A percentile compares a stretch with the other conserved stretches of the same genome.
phyloP scores from a whole-genome alignment of 2,797 vertebrate species.

The Xiphophorus birchmanni region DNA sequence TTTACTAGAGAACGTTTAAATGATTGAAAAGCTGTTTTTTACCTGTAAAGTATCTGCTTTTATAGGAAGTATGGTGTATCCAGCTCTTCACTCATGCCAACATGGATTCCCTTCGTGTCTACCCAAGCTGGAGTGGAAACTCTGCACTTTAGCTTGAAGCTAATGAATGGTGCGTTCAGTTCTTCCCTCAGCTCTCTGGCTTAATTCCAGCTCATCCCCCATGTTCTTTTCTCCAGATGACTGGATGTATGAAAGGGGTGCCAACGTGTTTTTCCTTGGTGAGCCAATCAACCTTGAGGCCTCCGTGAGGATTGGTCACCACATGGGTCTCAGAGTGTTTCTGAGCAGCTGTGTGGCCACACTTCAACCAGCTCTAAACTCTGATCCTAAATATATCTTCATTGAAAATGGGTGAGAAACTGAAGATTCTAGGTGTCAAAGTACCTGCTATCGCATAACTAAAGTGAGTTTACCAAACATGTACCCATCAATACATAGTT shows the following conservation, averaged over 20 bases:
- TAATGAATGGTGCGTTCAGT: conserved; percentile 72
- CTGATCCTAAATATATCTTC: conserved; percentile 75
- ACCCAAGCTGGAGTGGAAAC: conserved; percentile 54
- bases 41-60: background rate
- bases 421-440: no score
- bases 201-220: background rate
- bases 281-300: conserved; percentile 75
- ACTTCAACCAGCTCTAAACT: conserved; percentile 53
- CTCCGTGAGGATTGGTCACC: conserved; percentile 65
- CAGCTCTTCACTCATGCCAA: conserved; percentile 67
- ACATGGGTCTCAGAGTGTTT: conserved; percentile 72
- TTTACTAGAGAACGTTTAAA: background rate
- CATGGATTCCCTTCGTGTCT: conserved; percentile 73
- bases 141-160: conserved; percentile 65
- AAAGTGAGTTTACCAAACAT: background rate
- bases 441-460: background rate
- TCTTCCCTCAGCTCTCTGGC: fast-evolving
- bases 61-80: conserved; percentile 75
- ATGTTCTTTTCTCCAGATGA: conserved; percentile 59
- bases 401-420: conserved; percentile 73
- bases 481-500: background rate
- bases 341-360: conserved; percentile 80
- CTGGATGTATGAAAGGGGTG: conserved; percentile 60
- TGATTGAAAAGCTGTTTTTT: background rate
- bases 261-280: conserved; percentile 69